Evolutionary conservation across 2,888 invertebrate species (phyloP).

Genomic region (Ophion costatus): DNA sequence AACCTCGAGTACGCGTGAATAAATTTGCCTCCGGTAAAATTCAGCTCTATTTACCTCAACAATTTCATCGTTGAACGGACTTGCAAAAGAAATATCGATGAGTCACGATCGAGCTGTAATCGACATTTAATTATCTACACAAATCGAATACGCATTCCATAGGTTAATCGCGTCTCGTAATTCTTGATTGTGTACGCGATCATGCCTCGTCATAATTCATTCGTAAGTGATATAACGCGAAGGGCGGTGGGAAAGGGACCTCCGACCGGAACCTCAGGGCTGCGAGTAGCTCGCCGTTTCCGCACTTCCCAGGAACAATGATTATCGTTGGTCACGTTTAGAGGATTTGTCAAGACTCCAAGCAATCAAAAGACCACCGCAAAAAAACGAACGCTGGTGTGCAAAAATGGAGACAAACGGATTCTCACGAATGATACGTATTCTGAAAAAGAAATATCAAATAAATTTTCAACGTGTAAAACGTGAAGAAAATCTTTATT

Average conservation of each 20-base stretch:
- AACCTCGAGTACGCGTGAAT: background rate
- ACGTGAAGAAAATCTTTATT: background rate
- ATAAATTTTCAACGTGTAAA: background rate
- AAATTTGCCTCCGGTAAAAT: background rate
- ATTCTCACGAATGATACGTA: background rate
- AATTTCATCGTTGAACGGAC: background rate
- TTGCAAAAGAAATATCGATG: conserved; percentile 5
- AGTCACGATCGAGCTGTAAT: conserved; percentile 1
- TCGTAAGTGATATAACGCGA: conserved; percentile 16
- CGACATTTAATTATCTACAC: background rate
- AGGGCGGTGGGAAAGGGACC: background rate
- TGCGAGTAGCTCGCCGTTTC: conserved; percentile 6
- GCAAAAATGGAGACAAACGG: background rate
- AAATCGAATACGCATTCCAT: background rate
- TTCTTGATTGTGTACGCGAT: conserved; percentile 18
- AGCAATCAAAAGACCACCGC: background rate
- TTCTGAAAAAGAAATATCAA: background rate
- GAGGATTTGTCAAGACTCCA: conserved; percentile 53
- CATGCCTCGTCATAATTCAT: conserved; percentile 39
- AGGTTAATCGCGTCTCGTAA: conserved; percentile 3
- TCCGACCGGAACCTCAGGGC: background rate
- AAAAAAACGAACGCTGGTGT: background rate
- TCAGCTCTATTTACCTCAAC: background rate
- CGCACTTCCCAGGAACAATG: conserved; percentile 29
- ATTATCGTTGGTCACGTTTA: conserved; percentile 53